phyloP scores from a whole-genome alignment of 2,113 vertebrate genomes.

The Fulica atra region DNA sequence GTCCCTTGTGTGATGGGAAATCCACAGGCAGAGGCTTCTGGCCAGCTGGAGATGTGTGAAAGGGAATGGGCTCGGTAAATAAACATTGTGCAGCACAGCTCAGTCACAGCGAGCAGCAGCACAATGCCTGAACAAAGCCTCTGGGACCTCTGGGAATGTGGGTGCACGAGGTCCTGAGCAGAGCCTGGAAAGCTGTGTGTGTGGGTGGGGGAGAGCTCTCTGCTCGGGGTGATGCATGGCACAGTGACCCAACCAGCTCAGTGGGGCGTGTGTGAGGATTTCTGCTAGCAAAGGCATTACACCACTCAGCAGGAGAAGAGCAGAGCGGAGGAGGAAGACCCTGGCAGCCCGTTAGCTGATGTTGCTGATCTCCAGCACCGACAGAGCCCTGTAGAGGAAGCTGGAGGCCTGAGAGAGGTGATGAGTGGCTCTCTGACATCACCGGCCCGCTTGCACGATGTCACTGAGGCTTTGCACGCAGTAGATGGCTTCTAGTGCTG shows the following conservation, averaged over 20 bases:
- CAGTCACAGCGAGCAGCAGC: too few relatives aligned
- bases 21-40: not conserved
- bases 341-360: conserved; percentile 45
- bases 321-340: conserved; percentile 44
- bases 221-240: fast-evolving
- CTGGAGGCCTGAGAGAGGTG: conserved; percentile 71
- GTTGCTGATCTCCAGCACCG: conserved; percentile 73
- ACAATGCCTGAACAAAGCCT: too few relatives aligned
- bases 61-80: not conserved
- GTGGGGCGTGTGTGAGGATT: fast-evolving
- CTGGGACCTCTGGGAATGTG: not conserved
- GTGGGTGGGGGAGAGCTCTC: not conserved
- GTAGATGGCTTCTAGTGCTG: not conserved
- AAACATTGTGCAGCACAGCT: not conserved
- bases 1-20: not conserved
- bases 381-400: conserved; percentile 68
- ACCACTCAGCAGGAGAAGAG: conserved; percentile 68
- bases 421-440: not conserved
- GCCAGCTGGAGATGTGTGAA: not conserved
- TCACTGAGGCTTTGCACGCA: not conserved
- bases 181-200: not conserved
- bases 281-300: not conserved
- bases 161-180: not conserved
- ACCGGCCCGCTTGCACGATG: not conserved
- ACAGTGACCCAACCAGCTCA: not conserved